phyloP scores from a whole-genome alignment of 2,888 invertebrate genomes.

The Andrena hattorfiana region DNA sequence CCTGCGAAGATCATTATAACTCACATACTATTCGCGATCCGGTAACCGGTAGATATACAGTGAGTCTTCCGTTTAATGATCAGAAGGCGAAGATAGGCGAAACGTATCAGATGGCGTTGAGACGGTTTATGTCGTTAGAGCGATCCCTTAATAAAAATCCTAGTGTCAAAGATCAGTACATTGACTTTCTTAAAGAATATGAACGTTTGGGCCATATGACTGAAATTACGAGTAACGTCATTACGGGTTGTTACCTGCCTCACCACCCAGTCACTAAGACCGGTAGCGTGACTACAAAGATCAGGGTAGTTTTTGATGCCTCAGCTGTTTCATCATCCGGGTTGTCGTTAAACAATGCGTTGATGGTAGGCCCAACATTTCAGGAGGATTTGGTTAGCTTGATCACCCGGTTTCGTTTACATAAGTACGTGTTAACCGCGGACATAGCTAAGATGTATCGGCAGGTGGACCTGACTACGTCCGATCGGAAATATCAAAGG shows the following conservation, averaged over 20 bases:
- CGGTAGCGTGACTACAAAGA: not conserved
- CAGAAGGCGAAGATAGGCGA: not conserved
- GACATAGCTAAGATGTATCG: no score
- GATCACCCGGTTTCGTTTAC: no score
- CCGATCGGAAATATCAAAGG: no score
- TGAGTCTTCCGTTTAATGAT: not conserved
- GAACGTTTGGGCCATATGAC: not conserved
- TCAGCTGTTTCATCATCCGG: no score
- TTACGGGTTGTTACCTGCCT: not conserved
- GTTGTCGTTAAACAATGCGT: no score
- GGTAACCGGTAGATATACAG: not conserved
- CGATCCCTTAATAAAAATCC: not conserved
- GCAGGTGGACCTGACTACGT: no score
- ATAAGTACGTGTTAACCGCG: no score
- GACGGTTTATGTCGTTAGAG: not conserved
- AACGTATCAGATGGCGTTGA: not conserved
- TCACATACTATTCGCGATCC: not conserved
- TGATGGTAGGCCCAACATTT: no score
- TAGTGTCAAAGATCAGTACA: not conserved
- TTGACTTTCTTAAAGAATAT: not conserved
- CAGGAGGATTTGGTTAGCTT: no score
- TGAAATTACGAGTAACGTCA: not conserved
- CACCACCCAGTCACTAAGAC: constrained; percentile 8
- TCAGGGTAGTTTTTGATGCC: no score
- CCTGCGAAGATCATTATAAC: not conserved